phyloP scores from a whole-genome alignment of 2,888 invertebrate genomes.

The Oxystoma pomonae region DNA sequence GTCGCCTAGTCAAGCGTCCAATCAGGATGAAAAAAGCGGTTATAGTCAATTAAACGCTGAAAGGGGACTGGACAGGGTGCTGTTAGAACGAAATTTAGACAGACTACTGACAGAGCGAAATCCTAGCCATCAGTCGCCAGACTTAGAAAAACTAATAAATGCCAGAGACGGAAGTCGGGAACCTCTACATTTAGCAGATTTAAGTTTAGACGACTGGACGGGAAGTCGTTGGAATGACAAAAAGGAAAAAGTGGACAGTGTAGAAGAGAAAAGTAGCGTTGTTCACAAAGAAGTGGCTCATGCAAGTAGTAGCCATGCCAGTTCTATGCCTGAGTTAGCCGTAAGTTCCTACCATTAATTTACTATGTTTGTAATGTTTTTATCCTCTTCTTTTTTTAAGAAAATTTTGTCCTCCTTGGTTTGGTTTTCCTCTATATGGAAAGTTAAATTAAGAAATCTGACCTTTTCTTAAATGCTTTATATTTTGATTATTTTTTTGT shows the following conservation, averaged over 20 bases:
- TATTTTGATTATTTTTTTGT: too few species aligned
- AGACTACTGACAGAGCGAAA: constrained; percentile 53
- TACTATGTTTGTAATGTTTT: too few species aligned
- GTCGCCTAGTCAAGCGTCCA: constrained; percentile 15
- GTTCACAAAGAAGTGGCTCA: constrained; percentile 25
- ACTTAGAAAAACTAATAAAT: constrained; percentile 51
- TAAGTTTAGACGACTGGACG: constrained; percentile 56
- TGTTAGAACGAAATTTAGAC: constrained; percentile 65
- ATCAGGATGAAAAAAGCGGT: not conserved
- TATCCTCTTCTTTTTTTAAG: too few species aligned
- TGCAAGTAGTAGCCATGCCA: constrained; percentile 47
- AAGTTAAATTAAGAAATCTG: too few species aligned
- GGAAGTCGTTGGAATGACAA: constrained; percentile 32
- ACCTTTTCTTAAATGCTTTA: too few species aligned
- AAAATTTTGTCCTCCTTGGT: too few species aligned
- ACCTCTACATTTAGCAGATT: constrained; percentile 57
- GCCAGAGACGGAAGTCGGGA: constrained; percentile 57
- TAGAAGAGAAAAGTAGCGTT: constrained; percentile 35
- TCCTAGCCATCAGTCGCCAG: constrained; percentile 40
- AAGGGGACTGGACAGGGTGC: constrained; percentile 61
- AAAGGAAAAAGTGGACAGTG: constrained; percentile 38
- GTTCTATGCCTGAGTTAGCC: constrained; percentile 62
- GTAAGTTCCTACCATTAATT: constrained; percentile 34
- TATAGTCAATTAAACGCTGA: constrained; percentile 21
- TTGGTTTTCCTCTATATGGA: too few species aligned